Evolutionary conservation across 2,888 invertebrate species (phyloP), one percentile per base, ranked within the genome.

Genomic region (Drosophila multiciliata): DNA sequence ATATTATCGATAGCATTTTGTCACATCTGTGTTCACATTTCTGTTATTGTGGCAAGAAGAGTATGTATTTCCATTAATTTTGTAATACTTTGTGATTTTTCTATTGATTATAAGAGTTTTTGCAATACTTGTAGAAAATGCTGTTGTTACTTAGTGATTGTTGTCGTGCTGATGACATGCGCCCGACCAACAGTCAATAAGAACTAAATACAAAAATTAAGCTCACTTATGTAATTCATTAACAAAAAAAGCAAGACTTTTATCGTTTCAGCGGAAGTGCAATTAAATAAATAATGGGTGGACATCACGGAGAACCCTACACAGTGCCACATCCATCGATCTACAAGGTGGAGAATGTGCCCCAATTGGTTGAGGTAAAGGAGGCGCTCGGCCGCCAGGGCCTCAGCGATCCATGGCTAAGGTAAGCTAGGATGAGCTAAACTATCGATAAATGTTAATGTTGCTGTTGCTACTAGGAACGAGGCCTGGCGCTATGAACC

Each of bases 351-450:
- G 95, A 96, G 88, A 95, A 96, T 82, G 94, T 95, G 32, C 95
- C 96, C 0, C 92, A 96, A 84, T 92, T 98, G 55, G 91, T 95
- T 73, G 93, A 94, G 80, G 94, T 96, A 0, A 94, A 96, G 91
- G 93, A 94, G 73, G 95, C 95, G 1, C 94, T 98, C 20, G 96
- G 95, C 0, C 93, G 94, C 45, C 95, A 95, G 88, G 97, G 97
- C 6, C 93, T 98, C 2, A 95, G 95, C 73, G 97, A 98, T 93
- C 98, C 98, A 0, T 98, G 98, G 98, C 93, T 97, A 59, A 95
- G 98, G 96, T 96, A 89, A 80, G 70, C 17, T 1, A 0, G 9
- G 1, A 11, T 4, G 7, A 45, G 11, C 17, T n/a, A n/a, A 32
- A 1, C 20, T 36, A 8, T 1, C 29, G 8, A 15, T 7, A 40